Base-by-base conservation (phyloP, 2,113 vertebrate species). In the Dermatemys mawii region DNA sequence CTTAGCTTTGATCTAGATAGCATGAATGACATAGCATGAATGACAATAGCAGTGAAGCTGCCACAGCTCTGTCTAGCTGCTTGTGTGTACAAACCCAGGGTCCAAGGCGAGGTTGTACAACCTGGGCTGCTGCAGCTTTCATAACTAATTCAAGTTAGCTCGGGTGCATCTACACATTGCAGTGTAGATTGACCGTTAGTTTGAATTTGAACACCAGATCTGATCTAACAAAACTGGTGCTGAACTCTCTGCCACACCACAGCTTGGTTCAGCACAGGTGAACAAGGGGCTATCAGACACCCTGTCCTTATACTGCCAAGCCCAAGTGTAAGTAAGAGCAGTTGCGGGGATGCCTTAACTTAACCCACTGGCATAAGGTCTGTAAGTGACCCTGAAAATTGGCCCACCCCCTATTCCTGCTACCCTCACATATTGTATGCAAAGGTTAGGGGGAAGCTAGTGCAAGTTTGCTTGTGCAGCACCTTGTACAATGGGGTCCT, bases 11-110 rank as follows among this genome's bases (percentile, higher is more conserved):
- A 63, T 35, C 60, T 38, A n/a, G 14, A 35, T 67, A 67, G 63
- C 35, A 10, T 9, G 35, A 67, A 19, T 48, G 46, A 48, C n/a
- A 2, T n/a, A 21, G 35, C 63, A 67, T n/a, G 46, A 46, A 46
- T 21, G 17, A 67, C 63, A 17, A 2, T n/a, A 21, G 35, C 63
- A 67, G 63, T 21, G 17, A 38, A 21, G 19, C 63, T 38, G 9
- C 9, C 3, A n/a, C n/a, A 21, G 35, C 35, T 11, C 8, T 2
- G n/a, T 4, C 17, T 38, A 21, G 9, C n/a, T 38, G 17, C n/a
- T 70, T 70, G 32, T 10, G 19, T 38, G 19, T 38, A 19, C n/a
- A 5, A 38, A 67, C 17, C 35, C 63, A 67, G 17, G 17, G 29
- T n/a, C 63, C 17, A n/a, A n/a, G 63, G 35, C 60, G n/a, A 2